phyloP scores from a whole-genome alignment of 2,797 vertebrate genomes.

The Parauchenoglanis ngamensis region DNA sequence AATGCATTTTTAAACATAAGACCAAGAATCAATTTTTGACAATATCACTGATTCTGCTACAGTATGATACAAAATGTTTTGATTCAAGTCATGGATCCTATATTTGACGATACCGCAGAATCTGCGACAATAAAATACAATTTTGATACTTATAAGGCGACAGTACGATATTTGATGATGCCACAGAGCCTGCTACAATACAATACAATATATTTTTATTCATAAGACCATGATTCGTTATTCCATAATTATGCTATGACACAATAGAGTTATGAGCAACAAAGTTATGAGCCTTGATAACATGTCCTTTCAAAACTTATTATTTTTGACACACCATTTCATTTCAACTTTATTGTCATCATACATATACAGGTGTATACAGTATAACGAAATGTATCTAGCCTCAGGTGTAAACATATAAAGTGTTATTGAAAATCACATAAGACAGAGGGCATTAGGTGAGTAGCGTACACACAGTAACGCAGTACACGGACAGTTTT shows the following conservation, averaged over 20 bases:
- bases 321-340: not conserved
- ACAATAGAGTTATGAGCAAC: not conserved
- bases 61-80: not conserved
- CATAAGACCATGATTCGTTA: not conserved
- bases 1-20: too few relatives aligned
- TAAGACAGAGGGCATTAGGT: not conserved
- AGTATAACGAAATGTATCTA: not conserved
- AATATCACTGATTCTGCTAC: not conserved
- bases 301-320: not conserved
- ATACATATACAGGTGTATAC: not conserved
- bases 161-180: not conserved
- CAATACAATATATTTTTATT: not conserved
- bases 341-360: not conserved
- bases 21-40: too few relatives aligned
- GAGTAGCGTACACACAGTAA: not conserved
- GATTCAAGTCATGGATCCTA: not conserved
- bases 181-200: not conserved
- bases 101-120: not conserved
- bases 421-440: not conserved
- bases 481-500: not conserved
- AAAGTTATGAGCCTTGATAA: not conserved
- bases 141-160: not conserved
- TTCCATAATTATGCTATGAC: not conserved
- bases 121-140: not conserved
- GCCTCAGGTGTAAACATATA: not conserved